Base-by-base conservation (phyloP, 2,113 vertebrate genomes). In the Sialia sialis region DNA sequence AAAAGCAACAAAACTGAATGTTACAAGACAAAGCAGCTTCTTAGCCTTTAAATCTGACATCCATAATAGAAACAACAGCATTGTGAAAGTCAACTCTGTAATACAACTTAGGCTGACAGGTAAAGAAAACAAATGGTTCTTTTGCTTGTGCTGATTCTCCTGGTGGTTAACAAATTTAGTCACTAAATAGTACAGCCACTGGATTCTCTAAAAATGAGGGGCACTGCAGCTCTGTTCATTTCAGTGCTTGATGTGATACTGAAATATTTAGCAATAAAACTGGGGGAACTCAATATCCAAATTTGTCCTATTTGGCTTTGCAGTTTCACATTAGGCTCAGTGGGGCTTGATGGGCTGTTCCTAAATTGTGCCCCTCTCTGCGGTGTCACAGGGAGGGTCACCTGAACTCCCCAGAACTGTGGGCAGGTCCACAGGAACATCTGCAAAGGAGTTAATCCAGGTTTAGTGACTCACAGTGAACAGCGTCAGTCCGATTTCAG, bases 1-100 rank as follows among this genome's bases (percentile, higher is more conserved):
- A 68, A 87, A 73, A 64, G 7, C 10, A 39, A 19, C 16, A 51
- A 77, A 92, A 55, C 22, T 15, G 20, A 69, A 46, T 8, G 26
- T 51, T 56, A 48, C 23, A 38, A 39, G 63, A 29, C 62, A 78
- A 88, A 74, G 41, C 21, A 70, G 12, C 32, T 66, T 62, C 46
- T 74, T 63, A 48, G 66, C 44, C 46, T 88, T 77, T 78, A 75
- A 82, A 88, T 29, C 21, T 66, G n/a, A 49, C 55, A 74, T 36
- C 41, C 16, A 20, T 66, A 74, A 52, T 4, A 52, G n/a, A 39
- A 64, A 41, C 0, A 0, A 39, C 41, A 67, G 8, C 22, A 8
- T 3, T n/a, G 34, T 18, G 46, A 66, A 56, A 70, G 38, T 30
- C 26, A 69, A 10, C 16, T 46, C 67, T 3, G 0, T 29, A 38